Conservation (phyloP, 2,888 invertebrate species). For the Drosophila helvetica region DNA sequence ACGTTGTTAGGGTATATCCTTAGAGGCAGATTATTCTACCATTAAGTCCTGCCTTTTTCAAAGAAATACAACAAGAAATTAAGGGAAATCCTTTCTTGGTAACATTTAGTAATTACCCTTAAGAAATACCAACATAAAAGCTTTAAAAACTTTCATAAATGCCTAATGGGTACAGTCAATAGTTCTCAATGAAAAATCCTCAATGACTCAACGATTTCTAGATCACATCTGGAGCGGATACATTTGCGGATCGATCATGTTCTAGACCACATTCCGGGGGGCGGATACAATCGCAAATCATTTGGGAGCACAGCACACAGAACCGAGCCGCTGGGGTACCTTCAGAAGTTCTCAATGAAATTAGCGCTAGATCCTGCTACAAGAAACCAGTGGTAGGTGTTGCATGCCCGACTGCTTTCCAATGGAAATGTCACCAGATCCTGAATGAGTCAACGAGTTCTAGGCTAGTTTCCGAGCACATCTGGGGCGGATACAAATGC, state of each 20-base stretch:
- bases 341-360: background rate
- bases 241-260: slow-evolving; percentile 42
- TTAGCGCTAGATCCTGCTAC: background rate
- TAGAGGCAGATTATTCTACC: no score
- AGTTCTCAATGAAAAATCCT: slow-evolving; percentile 25
- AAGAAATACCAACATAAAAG: no score
- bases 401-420: no score
- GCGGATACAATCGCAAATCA: background rate
- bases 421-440: slow-evolving; percentile 18
- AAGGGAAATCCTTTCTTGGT: no score
- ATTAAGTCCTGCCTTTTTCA: background rate
- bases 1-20: background rate
- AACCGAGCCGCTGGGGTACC: background rate
- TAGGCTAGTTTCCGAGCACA: background rate
- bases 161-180: background rate
- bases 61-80: background rate
- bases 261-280: background rate
- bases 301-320: background rate
- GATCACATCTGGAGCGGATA: slow-evolving; percentile 30
- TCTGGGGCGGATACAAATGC: slow-evolving; percentile 39
- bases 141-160: no score
- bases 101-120: no score
- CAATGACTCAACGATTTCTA: slow-evolving; percentile 34
- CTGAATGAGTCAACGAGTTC: slow-evolving; percentile 35
- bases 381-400: no score